Evolutionary conservation across 2,797 vertebrate species (phyloP), one percentile per base, ranked within the genome.

Genomic region (Enteromius thamalakanensis): DNA sequence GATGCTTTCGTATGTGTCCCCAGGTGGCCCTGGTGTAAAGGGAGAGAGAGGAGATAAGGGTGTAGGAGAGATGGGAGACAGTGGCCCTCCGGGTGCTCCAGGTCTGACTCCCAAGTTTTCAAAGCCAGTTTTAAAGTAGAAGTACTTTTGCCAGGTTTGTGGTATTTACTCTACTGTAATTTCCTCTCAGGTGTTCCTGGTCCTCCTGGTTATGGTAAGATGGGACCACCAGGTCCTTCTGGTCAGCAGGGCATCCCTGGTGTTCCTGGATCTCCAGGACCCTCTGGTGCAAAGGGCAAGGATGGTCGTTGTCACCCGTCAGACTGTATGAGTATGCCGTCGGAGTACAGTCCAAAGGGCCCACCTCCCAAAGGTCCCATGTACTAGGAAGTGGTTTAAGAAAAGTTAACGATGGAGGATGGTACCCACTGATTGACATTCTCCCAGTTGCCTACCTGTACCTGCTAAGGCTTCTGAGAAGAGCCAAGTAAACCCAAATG

Each of bases 241-340:
- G 98, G 98, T 37, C 98, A 98, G 82, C 98, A 99, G 90, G 98
- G 98, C 17, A 96, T 98, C 80, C 98, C 98, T 0, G 98, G 98
- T 0, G 91, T 99, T 71, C 95, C 97, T 0, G 98, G 98, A 0
- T 89, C 96, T 1, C 93, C 95, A 0, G 98, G 98, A 0, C 83
- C 91, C 4, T 60, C 93, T 1, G 98, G 98, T 45, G 84, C 94
- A 1, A 95, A 96, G 15, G 98, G 98, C 69, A 95, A 96, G 19
- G 92, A 96, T 0, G 98, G 98, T 6, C 95, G 96, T 71, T 99
- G 98, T 92, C 96, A 94, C 91, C 98, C 98, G 0, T 94, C 93
- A 0, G 97, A 98, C 88, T 99, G 98, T 91, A 93, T 96, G 92
- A 95, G 94, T 26, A 89, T 96, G 92, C 96, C 96, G 75, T 87